Conservation (phyloP, 1,140 invertebrate species). For the Chlorops oryzae region DNA sequence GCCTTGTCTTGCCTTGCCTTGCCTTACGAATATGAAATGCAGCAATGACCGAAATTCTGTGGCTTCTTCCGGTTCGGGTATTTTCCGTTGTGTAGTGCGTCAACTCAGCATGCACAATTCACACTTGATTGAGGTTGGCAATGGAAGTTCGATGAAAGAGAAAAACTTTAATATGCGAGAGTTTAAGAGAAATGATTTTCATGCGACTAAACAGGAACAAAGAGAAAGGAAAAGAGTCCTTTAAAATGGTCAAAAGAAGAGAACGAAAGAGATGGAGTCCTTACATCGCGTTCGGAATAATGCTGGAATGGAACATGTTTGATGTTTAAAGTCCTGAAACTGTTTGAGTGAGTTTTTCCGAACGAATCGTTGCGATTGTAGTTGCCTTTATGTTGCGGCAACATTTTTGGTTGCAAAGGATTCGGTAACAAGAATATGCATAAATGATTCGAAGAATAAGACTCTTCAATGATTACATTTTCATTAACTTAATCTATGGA, state of each 20-base stretch:
- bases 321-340: background rate
- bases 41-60: conserved; percentile 12
- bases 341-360: background rate
- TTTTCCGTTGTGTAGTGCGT: background rate
- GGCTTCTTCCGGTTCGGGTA: background rate
- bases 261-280: too few species aligned
- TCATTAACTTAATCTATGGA: too few species aligned
- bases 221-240: background rate
- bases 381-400: too few species aligned
- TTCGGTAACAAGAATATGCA: too few species aligned
- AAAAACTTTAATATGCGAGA: background rate
- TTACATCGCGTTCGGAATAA: too few species aligned
- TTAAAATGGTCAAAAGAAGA: too few species aligned
- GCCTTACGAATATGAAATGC: conserved; percentile 10
- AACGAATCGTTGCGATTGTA: too few species aligned
- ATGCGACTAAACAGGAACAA: background rate
- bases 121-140: background rate
- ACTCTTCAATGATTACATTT: too few species aligned
- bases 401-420: too few species aligned
- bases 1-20: too few species aligned
- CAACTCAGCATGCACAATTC: conserved; percentile 2
- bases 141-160: background rate
- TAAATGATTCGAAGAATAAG: too few species aligned
- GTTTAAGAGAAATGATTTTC: background rate
- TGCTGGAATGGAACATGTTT: conserved; percentile 1